phyloP scores from a whole-genome alignment of 2,113 vertebrate species.

The Nothobranchius kuhntae region DNA sequence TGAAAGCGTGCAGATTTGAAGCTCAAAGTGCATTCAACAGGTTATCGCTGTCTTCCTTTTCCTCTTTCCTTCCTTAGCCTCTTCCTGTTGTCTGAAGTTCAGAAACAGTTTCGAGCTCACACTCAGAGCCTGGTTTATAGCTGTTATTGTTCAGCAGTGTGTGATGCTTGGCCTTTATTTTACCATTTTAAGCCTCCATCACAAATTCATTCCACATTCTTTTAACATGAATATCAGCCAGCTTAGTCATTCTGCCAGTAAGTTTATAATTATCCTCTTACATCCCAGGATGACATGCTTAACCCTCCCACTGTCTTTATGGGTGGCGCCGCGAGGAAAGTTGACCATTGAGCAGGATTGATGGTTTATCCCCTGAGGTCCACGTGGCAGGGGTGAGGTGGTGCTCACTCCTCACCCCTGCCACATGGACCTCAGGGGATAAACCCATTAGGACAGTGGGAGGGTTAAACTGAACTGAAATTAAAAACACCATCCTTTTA shows the following conservation, averaged over 20 bases:
- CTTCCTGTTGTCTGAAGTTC: slow-evolving; percentile 51
- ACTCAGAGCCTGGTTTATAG: slow-evolving; percentile 37
- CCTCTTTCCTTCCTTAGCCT: slow-evolving; percentile 11
- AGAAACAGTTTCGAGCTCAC: slow-evolving; percentile 21
- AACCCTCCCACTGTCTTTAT: no score
- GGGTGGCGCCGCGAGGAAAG: no score
- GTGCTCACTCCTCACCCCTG: no score
- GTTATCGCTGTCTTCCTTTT: slow-evolving; percentile 8
- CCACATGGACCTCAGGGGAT: no score
- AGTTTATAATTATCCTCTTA: neutral
- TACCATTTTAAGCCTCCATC: slow-evolving; percentile 37
- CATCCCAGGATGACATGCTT: neutral
- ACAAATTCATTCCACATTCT: slow-evolving; percentile 14
- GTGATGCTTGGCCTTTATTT: slow-evolving; percentile 5
- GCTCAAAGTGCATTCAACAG: slow-evolving; percentile 8
- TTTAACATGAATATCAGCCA: neutral
- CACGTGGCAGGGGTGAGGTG: no score
- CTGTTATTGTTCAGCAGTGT: slow-evolving; percentile 58
- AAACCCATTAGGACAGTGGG: no score
- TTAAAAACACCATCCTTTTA: neutral
- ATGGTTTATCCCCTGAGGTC: no score
- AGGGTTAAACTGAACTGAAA: neutral
- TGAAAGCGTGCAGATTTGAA: slow-evolving; percentile 6
- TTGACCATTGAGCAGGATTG: no score
- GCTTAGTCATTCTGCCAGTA: slow-evolving; percentile 4